Conservation (phyloP, 2,888 invertebrate species). For the Cephus nigrinus region DNA sequence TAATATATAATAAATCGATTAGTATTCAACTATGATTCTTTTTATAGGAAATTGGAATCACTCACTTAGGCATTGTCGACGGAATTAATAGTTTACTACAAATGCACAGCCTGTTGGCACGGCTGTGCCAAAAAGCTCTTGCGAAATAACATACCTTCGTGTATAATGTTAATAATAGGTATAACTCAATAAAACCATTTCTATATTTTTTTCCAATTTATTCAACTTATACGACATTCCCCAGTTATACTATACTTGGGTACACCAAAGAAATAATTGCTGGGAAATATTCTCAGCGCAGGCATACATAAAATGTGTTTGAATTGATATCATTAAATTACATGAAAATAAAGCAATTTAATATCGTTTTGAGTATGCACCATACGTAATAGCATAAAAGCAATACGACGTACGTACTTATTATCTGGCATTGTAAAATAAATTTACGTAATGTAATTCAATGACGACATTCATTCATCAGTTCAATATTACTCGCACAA, state of each 20-base stretch:
- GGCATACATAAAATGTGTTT: background rate
- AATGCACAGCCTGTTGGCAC: slow-evolving; percentile 88
- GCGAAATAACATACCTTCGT: background rate
- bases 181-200: slow-evolving; percentile 37
- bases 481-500: background rate
- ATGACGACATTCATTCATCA: background rate
- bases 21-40: slow-evolving; percentile 16
- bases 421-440: background rate
- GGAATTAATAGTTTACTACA: slow-evolving; percentile 90
- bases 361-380: background rate
- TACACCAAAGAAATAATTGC: background rate
- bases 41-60: slow-evolving; percentile 85
- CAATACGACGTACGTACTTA: background rate
- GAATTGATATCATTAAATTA: background rate
- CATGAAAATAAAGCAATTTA: background rate
- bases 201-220: slow-evolving; percentile 35
- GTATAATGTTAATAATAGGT: background rate
- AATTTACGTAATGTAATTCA: background rate
- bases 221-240: background rate
- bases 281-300: background rate
- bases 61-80: slow-evolving; percentile 91
- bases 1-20: background rate
- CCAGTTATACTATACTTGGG: background rate
- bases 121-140: slow-evolving; percentile 74
- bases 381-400: background rate